These are phyloP conservation scores for Styela plicata DNA, from an alignment of 23 tunicate genomes.

Conservation along the genomic window DNA sequence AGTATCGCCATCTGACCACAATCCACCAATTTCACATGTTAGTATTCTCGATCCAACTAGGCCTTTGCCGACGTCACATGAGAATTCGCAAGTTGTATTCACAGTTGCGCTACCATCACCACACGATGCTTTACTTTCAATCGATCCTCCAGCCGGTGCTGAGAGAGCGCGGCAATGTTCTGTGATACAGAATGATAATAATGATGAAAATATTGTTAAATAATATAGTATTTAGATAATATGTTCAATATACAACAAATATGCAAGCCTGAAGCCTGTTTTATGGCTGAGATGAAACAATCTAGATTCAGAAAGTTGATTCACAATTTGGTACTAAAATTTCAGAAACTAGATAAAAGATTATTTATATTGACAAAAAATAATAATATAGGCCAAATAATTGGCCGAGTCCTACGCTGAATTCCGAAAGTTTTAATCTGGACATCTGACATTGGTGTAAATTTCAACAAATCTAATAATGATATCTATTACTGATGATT, in stretches of 20 bases:
- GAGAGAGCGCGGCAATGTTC: constrained; percentile 12
- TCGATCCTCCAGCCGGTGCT: constrained; percentile 4
- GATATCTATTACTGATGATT: too few species aligned
- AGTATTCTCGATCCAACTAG: constrained; percentile 3
- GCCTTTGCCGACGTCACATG: neutral
- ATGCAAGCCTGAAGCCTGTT: neutral
- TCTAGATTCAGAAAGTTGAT: too few species aligned
- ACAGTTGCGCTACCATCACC: constrained; percentile 9
- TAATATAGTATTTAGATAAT: neutral
- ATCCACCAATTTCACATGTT: constrained; percentile 1
- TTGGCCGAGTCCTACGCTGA: too few species aligned
- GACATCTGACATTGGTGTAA: too few species aligned
- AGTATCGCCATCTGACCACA: constrained; percentile 10
- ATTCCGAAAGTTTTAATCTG: too few species aligned
- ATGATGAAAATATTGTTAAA: neutral
- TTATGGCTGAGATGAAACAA: neutral
- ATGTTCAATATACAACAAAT: neutral
- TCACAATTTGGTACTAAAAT: too few species aligned
- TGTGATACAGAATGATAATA: too few species aligned
- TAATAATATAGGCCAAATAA: too few species aligned
- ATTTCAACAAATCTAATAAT: too few species aligned
- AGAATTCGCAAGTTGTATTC: constrained; percentile 8
- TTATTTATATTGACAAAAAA: too few species aligned
- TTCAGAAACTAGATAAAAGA: too few species aligned
- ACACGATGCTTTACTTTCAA: constrained; percentile 13